These are phyloP conservation scores for Olivierus martensii DNA, from an alignment of 1,140 invertebrate species.

Conservation along the genomic window DNA sequence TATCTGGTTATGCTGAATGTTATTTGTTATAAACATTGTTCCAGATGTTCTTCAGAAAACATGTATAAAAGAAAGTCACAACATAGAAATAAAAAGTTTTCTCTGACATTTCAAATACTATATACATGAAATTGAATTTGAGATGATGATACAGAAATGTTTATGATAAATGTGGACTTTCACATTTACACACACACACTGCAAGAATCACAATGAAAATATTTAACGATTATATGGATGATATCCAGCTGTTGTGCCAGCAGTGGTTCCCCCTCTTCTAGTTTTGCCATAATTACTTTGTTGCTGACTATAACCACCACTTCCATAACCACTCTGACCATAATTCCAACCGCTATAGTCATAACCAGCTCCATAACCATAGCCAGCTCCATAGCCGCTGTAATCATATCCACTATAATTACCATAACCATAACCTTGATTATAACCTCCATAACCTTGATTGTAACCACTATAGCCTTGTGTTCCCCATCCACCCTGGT, in stretches of 20 bases:
- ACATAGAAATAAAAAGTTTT: too few relatives aligned
- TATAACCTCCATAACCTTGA: slow-evolving; percentile 2
- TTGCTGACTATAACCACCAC: not conserved
- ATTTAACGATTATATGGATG: not conserved
- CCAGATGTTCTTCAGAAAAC: too few relatives aligned
- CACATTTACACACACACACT: too few relatives aligned
- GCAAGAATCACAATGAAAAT: too few relatives aligned
- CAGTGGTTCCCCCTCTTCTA: not conserved
- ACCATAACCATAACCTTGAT: slow-evolving; percentile 7
- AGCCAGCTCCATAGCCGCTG: slow-evolving; percentile 16
- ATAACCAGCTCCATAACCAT: too few relatives aligned
- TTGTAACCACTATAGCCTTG: slow-evolving; percentile 7
- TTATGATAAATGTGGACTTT: too few relatives aligned
- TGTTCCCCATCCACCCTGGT: slow-evolving; percentile 9
- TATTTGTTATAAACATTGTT: too few relatives aligned
- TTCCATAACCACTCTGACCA: not conserved
- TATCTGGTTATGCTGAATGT: too few relatives aligned
- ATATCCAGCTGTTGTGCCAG: not conserved
- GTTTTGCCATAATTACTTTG: not conserved
- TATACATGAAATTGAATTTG: too few relatives aligned
- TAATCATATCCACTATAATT: slow-evolving; percentile 12
- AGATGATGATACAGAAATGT: too few relatives aligned
- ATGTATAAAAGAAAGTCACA: too few relatives aligned
- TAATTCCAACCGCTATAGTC: slow-evolving; percentile 40
- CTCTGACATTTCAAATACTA: too few relatives aligned